A percentile compares a stretch with the other conserved stretches of the same genome.
Conservation (phyloP, 1,140 invertebrate genomes). For the Eriosoma lanigerum region DNA sequence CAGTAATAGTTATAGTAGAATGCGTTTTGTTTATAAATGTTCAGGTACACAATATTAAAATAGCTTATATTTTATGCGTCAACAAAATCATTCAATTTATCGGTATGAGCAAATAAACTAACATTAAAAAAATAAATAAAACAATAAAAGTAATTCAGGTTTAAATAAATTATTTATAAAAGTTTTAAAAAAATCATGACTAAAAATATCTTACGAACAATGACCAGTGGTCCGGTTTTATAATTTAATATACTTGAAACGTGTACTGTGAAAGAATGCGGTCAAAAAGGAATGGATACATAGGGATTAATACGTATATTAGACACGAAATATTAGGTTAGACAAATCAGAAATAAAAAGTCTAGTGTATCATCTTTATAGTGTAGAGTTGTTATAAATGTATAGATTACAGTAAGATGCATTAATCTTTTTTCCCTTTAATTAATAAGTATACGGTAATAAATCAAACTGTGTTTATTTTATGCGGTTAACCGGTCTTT, state of each 20-base stretch:
- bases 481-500: constrained; percentile 15
- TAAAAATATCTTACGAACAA: constrained; percentile 37
- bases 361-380: background rate
- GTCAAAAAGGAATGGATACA: constrained; percentile 31
- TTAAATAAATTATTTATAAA: constrained; percentile 23
- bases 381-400: background rate
- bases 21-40: too few species aligned
- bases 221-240: constrained; percentile 29
- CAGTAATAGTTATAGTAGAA: too few species aligned
- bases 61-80: too few species aligned
- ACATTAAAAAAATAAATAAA: too few species aligned
- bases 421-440: background rate
- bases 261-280: constrained; percentile 38
- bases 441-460: background rate
- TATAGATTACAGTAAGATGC: background rate
- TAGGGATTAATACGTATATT: background rate
- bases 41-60: too few species aligned
- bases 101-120: too few species aligned
- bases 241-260: constrained; percentile 21
- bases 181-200: background rate
- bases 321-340: constrained; percentile 9
- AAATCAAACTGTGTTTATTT: constrained; percentile 35
- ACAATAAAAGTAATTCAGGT: constrained; percentile 23
- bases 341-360: background rate
- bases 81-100: too few species aligned